These are phyloP conservation scores for Bradypus variegatus DNA, from an alignment of 2,797 vertebrate genomes.

Conservation along the genomic window DNA sequence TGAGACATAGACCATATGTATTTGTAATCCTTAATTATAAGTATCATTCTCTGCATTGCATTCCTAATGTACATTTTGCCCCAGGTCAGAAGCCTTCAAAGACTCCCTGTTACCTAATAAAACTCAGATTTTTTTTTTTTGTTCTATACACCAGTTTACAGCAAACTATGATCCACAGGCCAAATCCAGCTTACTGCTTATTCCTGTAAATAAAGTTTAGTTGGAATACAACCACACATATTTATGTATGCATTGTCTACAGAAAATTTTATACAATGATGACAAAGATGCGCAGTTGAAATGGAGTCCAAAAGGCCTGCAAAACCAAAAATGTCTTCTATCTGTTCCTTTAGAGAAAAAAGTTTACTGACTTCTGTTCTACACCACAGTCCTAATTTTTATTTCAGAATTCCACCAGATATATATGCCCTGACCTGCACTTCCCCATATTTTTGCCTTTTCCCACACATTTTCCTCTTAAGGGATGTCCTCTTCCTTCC, in stretches of 20 bases:
- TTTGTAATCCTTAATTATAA: not conserved
- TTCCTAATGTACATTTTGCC: not conserved
- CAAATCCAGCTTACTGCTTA: not conserved
- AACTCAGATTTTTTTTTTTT: not conserved
- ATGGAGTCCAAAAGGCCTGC: not conserved
- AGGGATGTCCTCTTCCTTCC: too few relatives aligned
- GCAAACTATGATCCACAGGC: not conserved
- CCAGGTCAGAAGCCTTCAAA: not conserved
- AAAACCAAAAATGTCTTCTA: not conserved
- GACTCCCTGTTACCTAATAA: not conserved
- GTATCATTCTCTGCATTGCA: not conserved
- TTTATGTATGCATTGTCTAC: not conserved
- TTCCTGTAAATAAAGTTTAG: not conserved
- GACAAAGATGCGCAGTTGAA: not conserved
- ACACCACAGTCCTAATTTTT: not conserved
- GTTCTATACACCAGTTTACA: not conserved
- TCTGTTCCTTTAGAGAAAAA: not conserved
- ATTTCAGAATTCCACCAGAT: not conserved
- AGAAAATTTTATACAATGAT: not conserved
- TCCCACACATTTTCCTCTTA: not conserved
- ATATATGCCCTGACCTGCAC: accelerated
- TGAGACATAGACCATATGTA: not conserved
- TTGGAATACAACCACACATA: not conserved
- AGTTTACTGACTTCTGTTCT: too few relatives aligned
- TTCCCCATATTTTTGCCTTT: not conserved